Conservation (phyloP, 2,113 vertebrate species). For the Actenoides lindsayi region DNA sequence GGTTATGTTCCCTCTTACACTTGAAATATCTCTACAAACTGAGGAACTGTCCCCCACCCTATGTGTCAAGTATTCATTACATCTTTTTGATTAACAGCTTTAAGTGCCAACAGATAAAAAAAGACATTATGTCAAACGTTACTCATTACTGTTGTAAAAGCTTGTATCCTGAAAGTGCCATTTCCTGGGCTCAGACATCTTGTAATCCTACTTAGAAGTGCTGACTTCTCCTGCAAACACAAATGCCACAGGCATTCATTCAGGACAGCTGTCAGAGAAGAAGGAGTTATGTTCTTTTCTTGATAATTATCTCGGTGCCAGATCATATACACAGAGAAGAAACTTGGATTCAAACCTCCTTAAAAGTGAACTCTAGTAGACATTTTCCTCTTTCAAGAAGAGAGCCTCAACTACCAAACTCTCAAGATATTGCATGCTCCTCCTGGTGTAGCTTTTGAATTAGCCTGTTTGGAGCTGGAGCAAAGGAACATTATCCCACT, state of each 20-base stretch:
- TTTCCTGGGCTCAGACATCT: neutral
- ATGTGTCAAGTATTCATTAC: neutral
- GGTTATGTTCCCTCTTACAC: neutral
- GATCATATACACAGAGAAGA: neutral
- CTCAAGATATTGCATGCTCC: neutral
- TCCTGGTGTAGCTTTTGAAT: neutral
- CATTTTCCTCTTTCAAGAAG: neutral
- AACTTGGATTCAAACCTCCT: neutral
- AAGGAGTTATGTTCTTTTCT: constrained; percentile 18
- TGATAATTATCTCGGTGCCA: neutral
- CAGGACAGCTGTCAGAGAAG: constrained; percentile 27
- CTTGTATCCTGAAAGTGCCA: neutral
- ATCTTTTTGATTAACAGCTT: neutral
- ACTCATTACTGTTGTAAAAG: neutral
- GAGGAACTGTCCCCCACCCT: neutral
- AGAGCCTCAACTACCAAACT: neutral
- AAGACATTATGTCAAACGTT: constrained; percentile 5
- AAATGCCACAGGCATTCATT: neutral
- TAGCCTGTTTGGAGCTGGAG: neutral
- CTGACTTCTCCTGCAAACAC: neutral
- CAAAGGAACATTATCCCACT: neutral
- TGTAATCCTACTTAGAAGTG: neutral
- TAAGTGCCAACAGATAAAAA: neutral
- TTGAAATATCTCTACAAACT: neutral
- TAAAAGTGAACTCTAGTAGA: neutral